Base-by-base conservation (phyloP, 2,888 invertebrate genomes). In the Leptopilina syphax region DNA sequence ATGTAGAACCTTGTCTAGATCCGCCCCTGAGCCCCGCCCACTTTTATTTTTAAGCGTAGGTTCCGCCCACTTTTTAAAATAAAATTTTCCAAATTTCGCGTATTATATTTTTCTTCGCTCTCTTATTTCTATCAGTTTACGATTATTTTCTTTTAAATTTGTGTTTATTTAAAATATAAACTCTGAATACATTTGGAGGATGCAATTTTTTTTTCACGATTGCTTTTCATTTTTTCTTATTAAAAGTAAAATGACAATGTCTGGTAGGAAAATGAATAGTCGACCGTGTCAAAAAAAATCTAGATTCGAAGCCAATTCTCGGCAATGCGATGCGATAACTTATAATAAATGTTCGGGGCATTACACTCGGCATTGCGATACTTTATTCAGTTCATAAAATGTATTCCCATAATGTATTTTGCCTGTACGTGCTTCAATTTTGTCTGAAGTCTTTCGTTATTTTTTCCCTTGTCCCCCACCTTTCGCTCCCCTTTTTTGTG, bases 311-410 rank as follows among this genome's bases (percentile, higher is more conserved):
- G 87, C 86, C 87, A 85, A 88, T 88, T 87, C 86, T 85, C 84
- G 83, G 87, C 84, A 85, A 86, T 87, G 83, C 83, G 81, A 76
- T 80, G 84, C 86, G 83, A 87, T 88, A 87, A 87, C 85, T 88
- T 87, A 87, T 80, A 80, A 82, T 85, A 88, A 88, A 88, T 87
- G 86, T 85, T 85, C 84, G 80, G 81, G 85, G 87, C 82, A 87
- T 88, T 89, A 88, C 88, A 85, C 84, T 82, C 83, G 77, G 83
- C 82, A 85, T 86, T 77, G 86, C 87, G 86, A 89, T 89, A 89
- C 87, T 89, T 89, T 89, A 89, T 89, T 89, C 89, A 88, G 89
- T 89, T 89, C 88, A 89, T 89, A 89, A 89, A 89, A 89, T 88
- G 88, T 87, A 86, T 87, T 87, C 87, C 87, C 84, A 86, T 88